Evolutionary conservation across 2,888 invertebrate species (phyloP).

Genomic region (Oscheius myriophilus): DNA sequence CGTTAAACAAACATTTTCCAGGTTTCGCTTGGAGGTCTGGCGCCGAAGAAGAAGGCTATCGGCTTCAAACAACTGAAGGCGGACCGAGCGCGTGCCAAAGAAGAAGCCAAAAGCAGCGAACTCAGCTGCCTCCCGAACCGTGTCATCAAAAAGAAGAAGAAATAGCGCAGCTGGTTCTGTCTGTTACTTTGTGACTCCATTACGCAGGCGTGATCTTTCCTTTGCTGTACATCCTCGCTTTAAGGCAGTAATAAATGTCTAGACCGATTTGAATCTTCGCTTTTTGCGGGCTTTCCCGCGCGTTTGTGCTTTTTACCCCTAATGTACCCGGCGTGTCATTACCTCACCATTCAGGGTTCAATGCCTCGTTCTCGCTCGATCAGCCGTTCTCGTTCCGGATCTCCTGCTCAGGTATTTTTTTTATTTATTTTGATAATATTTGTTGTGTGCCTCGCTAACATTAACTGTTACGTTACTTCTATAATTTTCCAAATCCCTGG

Average conservation of each 20-base stretch:
- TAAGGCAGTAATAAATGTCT: not conserved
- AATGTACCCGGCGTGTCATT: not conserved
- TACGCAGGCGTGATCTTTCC: conserved; percentile 1
- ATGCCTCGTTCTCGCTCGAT: conserved; percentile 30
- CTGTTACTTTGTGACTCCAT: conserved; percentile 4
- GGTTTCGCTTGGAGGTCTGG: conserved; percentile 52
- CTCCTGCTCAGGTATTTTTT: conserved; percentile 18
- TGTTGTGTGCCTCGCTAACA: not conserved
- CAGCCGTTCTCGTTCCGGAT: conserved; percentile 18
- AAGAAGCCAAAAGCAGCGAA: not conserved
- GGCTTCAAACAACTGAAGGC: conserved; percentile 56
- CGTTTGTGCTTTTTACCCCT: not conserved
- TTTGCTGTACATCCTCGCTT: conserved; percentile 3
- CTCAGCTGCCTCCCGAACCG: conserved; percentile 16
- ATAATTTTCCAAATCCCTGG: not conserved
- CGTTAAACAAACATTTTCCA: conserved; percentile 18
- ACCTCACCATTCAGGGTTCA: not conserved
- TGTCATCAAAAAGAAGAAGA: conserved; percentile 30
- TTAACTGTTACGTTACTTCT: not conserved
- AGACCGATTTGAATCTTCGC: not conserved
- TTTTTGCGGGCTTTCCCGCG: not conserved
- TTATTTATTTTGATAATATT: not conserved
- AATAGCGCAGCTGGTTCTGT: conserved; percentile 13
- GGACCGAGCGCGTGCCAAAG: conserved; percentile 17
- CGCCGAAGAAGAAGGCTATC: conserved; percentile 42